These are phyloP conservation scores for Dromas ardeola DNA, from an alignment of 2,113 vertebrate species.

Conservation along the genomic window DNA sequence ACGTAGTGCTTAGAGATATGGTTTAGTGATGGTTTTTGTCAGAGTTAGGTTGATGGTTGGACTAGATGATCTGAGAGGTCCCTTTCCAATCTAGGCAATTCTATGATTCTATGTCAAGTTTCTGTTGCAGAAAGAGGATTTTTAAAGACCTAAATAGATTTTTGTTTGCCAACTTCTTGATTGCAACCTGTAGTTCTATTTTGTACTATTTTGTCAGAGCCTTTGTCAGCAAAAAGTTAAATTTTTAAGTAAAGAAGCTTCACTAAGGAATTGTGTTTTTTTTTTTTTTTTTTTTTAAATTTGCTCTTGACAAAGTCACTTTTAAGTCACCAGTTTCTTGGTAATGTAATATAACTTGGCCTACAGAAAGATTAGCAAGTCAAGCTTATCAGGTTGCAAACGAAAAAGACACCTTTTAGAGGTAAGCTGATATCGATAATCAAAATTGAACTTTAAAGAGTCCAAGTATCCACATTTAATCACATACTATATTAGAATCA, in stretches of 20 bases:
- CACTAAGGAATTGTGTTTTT: fast-evolving
- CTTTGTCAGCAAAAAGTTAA: not conserved
- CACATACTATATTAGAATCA: not conserved
- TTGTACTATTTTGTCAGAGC: not conserved
- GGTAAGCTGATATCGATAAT: not conserved
- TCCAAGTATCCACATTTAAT: not conserved
- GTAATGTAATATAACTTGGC: not conserved
- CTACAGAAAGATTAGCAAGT: not conserved
- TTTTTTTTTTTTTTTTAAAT: not conserved
- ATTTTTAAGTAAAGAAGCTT: not conserved
- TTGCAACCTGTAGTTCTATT: not conserved
- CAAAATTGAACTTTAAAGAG: not conserved
- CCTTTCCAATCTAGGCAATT: not conserved
- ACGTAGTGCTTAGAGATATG: too few relatives aligned
- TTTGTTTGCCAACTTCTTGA: not conserved
- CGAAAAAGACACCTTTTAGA: not conserved
- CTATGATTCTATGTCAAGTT: not conserved
- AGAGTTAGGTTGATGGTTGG: not conserved
- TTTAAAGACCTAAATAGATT: not conserved
- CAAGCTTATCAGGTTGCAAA: not conserved
- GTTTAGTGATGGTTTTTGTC: not conserved
- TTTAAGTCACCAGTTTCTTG: not conserved
- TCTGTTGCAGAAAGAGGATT: not conserved
- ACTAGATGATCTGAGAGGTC: not conserved
- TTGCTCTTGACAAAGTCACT: not conserved